Conservation (phyloP, 1,140 invertebrate genomes). For the Sinonovacula constricta region DNA sequence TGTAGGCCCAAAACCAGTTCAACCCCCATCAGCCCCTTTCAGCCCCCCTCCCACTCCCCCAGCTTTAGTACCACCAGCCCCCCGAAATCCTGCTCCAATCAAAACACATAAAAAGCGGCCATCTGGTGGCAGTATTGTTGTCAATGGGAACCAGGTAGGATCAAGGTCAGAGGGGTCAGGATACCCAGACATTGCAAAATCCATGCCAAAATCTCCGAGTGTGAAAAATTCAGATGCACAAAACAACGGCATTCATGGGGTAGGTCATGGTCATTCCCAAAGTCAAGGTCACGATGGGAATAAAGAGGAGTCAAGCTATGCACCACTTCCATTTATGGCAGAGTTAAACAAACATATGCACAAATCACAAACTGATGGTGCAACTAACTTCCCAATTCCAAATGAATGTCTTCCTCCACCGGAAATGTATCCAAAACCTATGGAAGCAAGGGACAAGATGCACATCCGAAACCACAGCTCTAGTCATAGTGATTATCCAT, state of each 20-base stretch:
- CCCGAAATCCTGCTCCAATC: slow-evolving; percentile 52
- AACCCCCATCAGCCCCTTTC: slow-evolving; percentile 16
- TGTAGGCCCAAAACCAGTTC: slow-evolving; percentile 24
- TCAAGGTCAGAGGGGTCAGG: slow-evolving; percentile 15
- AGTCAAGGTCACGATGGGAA: slow-evolving; percentile 2
- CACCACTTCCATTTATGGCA: slow-evolving; percentile 57
- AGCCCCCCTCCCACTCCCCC: neutral
- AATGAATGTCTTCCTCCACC: slow-evolving; percentile 41
- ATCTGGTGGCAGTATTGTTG: slow-evolving; percentile 45
- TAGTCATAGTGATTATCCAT: slow-evolving; percentile 41
- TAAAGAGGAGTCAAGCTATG: slow-evolving; percentile 35
- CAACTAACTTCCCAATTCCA: neutral
- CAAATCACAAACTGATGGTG: slow-evolving; percentile 19
- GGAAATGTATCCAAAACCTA: slow-evolving; percentile 57
- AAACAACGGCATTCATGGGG: slow-evolving; percentile 11
- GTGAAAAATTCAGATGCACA: slow-evolving; percentile 24
- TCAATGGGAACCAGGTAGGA: slow-evolving; percentile 51
- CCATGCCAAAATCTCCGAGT: slow-evolving; percentile 21
- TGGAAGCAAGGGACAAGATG: slow-evolving; percentile 33
- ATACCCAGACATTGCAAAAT: slow-evolving; percentile 39
- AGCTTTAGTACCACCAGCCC: slow-evolving; percentile 34
- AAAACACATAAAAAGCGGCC: slow-evolving; percentile 49
- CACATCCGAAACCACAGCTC: slow-evolving; percentile 52
- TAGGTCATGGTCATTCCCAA: slow-evolving; percentile 42
- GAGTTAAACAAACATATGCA: slow-evolving; percentile 54